Percentiles rank a stretch among this genome's conserved stretches.
phyloP scores from a whole-genome alignment of 2,113 vertebrate species.

The Thunnus maccoyii region DNA sequence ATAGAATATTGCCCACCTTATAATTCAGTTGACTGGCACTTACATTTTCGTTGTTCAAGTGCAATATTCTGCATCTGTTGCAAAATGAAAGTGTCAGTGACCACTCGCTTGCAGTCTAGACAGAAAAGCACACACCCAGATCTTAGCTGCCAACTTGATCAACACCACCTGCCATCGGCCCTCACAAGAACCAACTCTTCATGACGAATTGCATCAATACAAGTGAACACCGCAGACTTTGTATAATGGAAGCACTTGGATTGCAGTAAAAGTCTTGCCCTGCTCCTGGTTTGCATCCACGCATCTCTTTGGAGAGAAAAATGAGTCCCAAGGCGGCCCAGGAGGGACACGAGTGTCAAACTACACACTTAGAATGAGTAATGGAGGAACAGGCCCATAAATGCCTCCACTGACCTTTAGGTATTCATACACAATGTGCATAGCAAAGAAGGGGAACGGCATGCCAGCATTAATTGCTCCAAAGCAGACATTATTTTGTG shows the following conservation, averaged over 20 bases:
- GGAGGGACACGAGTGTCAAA: conserved; percentile 74
- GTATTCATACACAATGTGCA: conserved; percentile 64
- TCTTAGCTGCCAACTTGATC: conserved; percentile 45
- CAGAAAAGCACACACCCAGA: conserved; percentile 12
- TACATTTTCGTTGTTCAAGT: conserved; percentile 6
- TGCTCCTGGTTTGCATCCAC: conserved; percentile 65
- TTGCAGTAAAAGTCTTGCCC: conserved; percentile 40
- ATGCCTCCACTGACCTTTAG: conserved; percentile 80
- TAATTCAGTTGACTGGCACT: not conserved
- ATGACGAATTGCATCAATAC: conserved; percentile 64
- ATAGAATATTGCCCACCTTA: not conserved
- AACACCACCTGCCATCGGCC: conserved; percentile 56
- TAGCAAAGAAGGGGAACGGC: conserved; percentile 55
- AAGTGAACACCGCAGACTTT: conserved; percentile 33
- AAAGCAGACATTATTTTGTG: conserved; percentile 62
- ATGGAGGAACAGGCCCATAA: conserved; percentile 76
- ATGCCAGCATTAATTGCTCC: conserved; percentile 74
- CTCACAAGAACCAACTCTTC: conserved; percentile 48
- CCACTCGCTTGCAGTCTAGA: conserved; percentile 34
- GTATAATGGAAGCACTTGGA: conserved; percentile 62
- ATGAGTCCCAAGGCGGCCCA: conserved; percentile 54
- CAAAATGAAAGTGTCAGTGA: conserved; percentile 16
- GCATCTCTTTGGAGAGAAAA: conserved; percentile 70
- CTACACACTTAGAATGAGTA: conserved; percentile 81
- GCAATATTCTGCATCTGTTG: not conserved